Percentiles rank a stretch among this genome's conserved stretches.
Conservation (phyloP, 2,113 vertebrate species). For the Tyto alba region DNA sequence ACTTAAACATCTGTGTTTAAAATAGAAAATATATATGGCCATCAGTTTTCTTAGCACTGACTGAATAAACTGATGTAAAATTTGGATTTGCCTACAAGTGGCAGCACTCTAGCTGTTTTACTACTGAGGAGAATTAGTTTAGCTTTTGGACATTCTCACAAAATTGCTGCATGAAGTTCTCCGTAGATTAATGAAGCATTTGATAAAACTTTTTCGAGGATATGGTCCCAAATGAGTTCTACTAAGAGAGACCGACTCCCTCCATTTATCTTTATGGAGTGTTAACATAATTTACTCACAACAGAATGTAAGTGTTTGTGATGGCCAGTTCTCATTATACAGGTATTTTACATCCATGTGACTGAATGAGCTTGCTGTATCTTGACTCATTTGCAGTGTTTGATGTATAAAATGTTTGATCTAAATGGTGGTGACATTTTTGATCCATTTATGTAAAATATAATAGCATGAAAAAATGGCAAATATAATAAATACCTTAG, state of each 20-base stretch:
- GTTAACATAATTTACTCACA: background rate
- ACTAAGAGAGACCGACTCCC: background rate
- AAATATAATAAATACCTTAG: background rate
- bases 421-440: rapidly evolving
- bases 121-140: background rate
- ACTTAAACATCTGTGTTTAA: background rate
- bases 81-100: background rate
- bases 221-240: background rate
- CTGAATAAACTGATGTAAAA: background rate
- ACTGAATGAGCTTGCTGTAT: background rate
- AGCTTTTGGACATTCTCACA: background rate
- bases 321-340: background rate
- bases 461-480: background rate
- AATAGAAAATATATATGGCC: background rate
- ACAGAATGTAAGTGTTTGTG: background rate
- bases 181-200: background rate
- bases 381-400: background rate
- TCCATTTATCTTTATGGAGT: background rate
- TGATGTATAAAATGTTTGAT: background rate
- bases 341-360: background rate
- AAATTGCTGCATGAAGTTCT: background rate
- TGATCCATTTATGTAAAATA: background rate
- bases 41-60: background rate
- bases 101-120: background rate
- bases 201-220: background rate